phyloP scores from a whole-genome alignment of 2,797 vertebrate genomes.

The Crocidura indochinensis region DNA sequence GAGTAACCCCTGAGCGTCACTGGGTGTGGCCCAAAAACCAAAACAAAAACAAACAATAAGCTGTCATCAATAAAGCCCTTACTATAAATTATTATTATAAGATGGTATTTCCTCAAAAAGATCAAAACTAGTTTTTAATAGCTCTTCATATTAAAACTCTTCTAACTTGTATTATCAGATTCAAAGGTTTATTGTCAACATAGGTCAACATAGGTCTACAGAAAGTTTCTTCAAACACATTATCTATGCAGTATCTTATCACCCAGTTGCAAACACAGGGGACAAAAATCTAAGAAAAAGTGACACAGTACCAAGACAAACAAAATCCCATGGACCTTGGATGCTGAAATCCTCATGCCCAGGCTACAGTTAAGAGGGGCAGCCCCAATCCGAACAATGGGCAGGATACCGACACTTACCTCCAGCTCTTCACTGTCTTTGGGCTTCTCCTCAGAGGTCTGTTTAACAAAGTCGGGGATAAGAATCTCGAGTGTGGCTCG shows the following conservation, averaged over 20 bases:
- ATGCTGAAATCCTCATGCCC: background rate
- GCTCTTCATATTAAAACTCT: background rate
- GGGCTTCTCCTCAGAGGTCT: constrained; percentile 98
- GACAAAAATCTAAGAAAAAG: background rate
- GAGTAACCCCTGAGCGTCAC: too few species aligned
- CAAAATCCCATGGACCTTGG: background rate
- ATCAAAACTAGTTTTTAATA: background rate
- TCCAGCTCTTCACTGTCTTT: constrained; percentile 98
- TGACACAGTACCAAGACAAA: background rate
- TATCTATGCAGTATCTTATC: background rate
- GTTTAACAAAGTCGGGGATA: constrained; percentile 99
- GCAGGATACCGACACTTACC: constrained; percentile 88
- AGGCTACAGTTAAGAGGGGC: background rate
- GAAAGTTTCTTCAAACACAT: background rate
- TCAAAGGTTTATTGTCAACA: background rate
- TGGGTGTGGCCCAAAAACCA: too few species aligned
- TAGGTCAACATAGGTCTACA: background rate
- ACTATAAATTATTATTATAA: too few species aligned
- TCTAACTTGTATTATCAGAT: background rate
- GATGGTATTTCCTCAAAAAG: too few species aligned
- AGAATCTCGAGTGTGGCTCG: constrained; percentile 99
- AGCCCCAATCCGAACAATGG: background rate
- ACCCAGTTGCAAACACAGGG: background rate
- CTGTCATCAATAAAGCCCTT: too few species aligned
- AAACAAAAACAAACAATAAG: too few species aligned